Evolutionary conservation across 2,797 vertebrate genomes (phyloP).

Genomic region (Sylvilagus floridanus): DNA sequence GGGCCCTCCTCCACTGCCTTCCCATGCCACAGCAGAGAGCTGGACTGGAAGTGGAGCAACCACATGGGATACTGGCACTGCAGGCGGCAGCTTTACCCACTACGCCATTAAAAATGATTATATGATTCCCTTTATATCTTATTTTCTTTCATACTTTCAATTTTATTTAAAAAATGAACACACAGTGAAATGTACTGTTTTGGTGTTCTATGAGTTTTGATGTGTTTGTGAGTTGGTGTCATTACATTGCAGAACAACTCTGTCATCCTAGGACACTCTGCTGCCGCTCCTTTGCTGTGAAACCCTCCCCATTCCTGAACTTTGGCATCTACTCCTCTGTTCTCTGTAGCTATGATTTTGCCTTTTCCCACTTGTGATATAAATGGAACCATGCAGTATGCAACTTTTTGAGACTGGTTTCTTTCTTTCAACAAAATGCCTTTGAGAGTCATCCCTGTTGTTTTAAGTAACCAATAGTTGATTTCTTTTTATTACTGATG

Average conservation of each 20-base stretch:
- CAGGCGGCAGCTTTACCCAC: too few species aligned
- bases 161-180: constrained; percentile 36
- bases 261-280: neutral
- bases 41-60: too few species aligned
- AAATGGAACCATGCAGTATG: neutral
- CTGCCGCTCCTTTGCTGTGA: neutral
- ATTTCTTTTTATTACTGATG: constrained; percentile 35
- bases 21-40: too few species aligned
- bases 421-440: neutral
- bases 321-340: neutral
- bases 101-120: neutral
- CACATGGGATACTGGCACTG: too few species aligned
- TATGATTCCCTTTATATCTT: neutral
- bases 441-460: neutral
- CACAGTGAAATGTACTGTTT: neutral
- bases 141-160: constrained; percentile 41
- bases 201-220: neutral
- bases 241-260: neutral
- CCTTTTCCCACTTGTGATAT: neutral
- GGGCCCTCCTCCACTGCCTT: too few species aligned
- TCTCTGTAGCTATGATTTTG: neutral
- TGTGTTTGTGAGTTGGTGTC: neutral
- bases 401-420: neutral
- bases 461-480: neutral
- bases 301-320: neutral